Conservation (phyloP, 2,888 invertebrate genomes). For the Metalampra italica region DNA sequence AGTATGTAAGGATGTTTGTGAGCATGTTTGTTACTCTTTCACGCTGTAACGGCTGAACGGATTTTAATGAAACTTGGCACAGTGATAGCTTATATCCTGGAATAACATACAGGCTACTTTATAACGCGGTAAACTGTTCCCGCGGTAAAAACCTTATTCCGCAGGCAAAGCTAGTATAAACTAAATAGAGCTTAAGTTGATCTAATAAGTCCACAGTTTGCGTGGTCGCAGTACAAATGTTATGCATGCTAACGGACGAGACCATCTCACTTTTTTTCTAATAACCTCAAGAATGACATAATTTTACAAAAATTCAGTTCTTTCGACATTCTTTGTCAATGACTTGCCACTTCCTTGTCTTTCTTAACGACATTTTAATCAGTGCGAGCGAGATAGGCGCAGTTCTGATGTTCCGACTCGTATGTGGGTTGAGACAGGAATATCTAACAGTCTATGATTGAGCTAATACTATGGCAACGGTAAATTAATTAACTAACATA, state of each 20-base stretch:
- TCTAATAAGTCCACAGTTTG: conserved; percentile 14
- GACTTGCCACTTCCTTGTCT: conserved; percentile 7
- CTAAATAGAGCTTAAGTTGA: too few relatives aligned
- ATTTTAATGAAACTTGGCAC: too few relatives aligned
- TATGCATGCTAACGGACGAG: conserved; percentile 19
- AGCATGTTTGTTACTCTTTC: too few relatives aligned
- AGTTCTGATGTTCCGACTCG: conserved; percentile 6
- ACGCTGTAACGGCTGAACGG: too few relatives aligned
- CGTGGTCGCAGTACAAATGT: conserved; percentile 11
- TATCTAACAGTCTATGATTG: conserved; percentile 26
- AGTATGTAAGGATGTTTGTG: too few relatives aligned
- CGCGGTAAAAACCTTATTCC: too few relatives aligned
- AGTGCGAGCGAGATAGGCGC: conserved; percentile 15
- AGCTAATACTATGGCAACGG: conserved; percentile 47
- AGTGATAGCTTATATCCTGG: too few relatives aligned
- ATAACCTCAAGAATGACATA: conserved; percentile 41
- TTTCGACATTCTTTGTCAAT: conserved; percentile 1
- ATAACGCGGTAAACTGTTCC: too few relatives aligned
- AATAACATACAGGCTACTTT: too few relatives aligned
- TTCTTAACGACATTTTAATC: conserved; percentile 8
- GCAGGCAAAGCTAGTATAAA: too few relatives aligned
- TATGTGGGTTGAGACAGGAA: conserved; percentile 21
- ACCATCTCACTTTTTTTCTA: conserved; percentile 35
- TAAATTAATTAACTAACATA: conserved; percentile 33
- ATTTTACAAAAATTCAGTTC: conserved; percentile 31